Percentiles rank a stretch among this genome's conserved stretches.
Conservation (phyloP, 1,140 invertebrate genomes). For the Calephelis nemesis region DNA sequence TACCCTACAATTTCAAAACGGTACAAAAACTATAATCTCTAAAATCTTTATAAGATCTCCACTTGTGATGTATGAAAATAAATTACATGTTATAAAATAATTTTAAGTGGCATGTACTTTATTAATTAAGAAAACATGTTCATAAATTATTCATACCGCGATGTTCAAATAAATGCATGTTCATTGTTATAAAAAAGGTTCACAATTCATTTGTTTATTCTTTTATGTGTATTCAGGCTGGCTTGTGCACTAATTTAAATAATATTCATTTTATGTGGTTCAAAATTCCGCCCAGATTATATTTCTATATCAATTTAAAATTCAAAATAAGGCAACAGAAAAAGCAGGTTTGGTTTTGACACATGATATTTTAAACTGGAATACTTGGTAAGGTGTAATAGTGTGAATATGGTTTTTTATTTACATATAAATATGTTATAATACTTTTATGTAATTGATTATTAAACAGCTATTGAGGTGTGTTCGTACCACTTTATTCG, state of each 20-base stretch:
- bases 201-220: conserved; percentile 17
- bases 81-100: conserved; percentile 4
- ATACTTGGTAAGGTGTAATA: too few relatives aligned
- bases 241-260: conserved; percentile 12
- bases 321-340: neutral
- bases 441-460: too few relatives aligned
- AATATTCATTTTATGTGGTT: neutral
- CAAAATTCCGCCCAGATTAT: neutral
- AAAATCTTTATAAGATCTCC: neutral
- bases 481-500: too few relatives aligned
- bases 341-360: too few relatives aligned
- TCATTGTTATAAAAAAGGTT: conserved; percentile 19
- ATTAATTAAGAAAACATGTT: conserved; percentile 16
- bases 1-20: too few relatives aligned
- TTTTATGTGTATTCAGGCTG: conserved; percentile 8
- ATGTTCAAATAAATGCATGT: conserved; percentile 10
- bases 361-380: too few relatives aligned
- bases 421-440: too few relatives aligned
- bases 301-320: conserved; percentile 9
- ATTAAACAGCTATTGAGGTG: too few relatives aligned
- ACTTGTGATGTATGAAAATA: neutral
- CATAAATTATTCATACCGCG: conserved; percentile 14
- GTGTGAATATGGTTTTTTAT: too few relatives aligned
- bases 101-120: conserved; percentile 8
- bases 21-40: too few relatives aligned